A percentile compares a stretch with the other conserved stretches of the same genome.
Conservation (phyloP, 2,888 invertebrate genomes). For the Octonoba sinensis region DNA sequence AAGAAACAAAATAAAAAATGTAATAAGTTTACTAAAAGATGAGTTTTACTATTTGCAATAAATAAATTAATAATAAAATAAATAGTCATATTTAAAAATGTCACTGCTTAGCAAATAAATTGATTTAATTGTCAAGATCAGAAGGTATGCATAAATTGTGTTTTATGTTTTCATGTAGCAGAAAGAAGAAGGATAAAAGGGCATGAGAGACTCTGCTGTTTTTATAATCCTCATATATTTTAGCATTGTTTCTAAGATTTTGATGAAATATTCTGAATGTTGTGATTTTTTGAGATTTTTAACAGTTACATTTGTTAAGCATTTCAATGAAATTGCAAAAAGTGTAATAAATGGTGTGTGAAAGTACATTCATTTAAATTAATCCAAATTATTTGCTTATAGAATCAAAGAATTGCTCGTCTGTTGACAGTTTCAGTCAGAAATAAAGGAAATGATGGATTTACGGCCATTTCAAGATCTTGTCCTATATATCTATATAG, state of each 20-base stretch:
- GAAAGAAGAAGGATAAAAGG: no score
- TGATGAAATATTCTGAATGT: no score
- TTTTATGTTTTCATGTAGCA: no score
- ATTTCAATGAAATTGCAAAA: neutral
- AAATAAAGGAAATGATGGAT: constrained; percentile 18
- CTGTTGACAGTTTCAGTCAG: constrained; percentile 55
- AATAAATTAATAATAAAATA: neutral
- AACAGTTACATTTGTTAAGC: no score
- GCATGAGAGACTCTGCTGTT: no score
- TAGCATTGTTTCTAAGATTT: no score
- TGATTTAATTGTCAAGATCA: no score
- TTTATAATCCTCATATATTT: no score
- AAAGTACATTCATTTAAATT: neutral
- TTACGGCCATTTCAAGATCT: constrained; percentile 28
- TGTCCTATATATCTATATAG: constrained; percentile 54
- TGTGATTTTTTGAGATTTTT: no score
- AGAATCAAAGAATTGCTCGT: constrained; percentile 63
- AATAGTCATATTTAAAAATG: neutral
- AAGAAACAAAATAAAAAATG: no score
- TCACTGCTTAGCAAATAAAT: no score
- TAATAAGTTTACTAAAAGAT: neutral
- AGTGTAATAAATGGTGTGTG: neutral
- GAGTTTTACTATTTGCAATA: neutral
- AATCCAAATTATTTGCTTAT: neutral
- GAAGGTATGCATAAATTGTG: no score